Percentiles rank a stretch among this genome's conserved stretches.
Evolutionary conservation across 2,797 vertebrate species (phyloP).

Genomic region (Pyrocephalus nanus): DNA sequence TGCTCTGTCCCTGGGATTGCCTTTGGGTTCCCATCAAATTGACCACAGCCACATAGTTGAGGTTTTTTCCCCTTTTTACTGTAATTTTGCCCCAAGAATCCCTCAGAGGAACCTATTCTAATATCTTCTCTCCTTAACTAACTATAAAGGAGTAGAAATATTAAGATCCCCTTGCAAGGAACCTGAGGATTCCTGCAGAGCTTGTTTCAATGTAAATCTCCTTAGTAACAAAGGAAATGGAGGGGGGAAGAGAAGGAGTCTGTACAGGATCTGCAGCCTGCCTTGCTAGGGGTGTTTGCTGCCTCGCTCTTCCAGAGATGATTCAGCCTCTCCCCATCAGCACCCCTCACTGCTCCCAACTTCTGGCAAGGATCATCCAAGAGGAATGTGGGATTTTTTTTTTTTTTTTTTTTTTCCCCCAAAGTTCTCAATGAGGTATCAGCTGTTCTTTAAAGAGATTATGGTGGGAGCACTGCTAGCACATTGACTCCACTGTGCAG

Average conservation of each 20-base stretch:
- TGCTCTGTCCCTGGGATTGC: neutral
- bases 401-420: too few relatives aligned
- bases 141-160: conserved; percentile 17
- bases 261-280: neutral
- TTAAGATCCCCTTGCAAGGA: conserved; percentile 12
- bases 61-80: neutral
- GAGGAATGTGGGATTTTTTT: neutral
- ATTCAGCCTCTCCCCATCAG: neutral
- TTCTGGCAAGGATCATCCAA: neutral
- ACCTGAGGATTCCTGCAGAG: conserved; percentile 55
- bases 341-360: neutral
- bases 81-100: neutral
- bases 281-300: neutral
- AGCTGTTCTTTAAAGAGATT: conserved; percentile 50
- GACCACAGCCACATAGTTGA: neutral
- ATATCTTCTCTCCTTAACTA: neutral
- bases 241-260: neutral
- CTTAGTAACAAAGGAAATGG: conserved; percentile 65
- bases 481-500: conserved; percentile 14
- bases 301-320: neutral
- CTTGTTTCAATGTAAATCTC: conserved; percentile 61
- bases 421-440: conserved; percentile 41
- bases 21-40: neutral
- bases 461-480: conserved; percentile 17
- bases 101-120: neutral